Conservation (phyloP, 2,888 invertebrate species). For the Hirtodrosophila histrioides region DNA sequence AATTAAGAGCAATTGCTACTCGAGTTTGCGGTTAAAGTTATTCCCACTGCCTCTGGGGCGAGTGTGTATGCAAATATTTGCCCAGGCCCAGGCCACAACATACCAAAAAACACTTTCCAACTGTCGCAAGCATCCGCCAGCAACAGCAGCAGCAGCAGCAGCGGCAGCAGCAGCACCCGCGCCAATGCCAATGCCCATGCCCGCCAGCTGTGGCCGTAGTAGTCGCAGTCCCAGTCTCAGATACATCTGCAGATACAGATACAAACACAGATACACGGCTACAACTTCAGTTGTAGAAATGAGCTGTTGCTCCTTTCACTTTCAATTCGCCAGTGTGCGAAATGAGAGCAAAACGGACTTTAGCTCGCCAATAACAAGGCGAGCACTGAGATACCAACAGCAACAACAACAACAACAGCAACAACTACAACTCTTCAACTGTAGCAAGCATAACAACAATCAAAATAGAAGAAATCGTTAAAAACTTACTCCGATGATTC, state of each 20-base stretch:
- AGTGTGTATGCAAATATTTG: conserved; percentile 63
- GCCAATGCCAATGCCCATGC: conserved; percentile 59
- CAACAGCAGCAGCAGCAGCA: conserved; percentile 40
- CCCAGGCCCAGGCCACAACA: conserved; percentile 32
- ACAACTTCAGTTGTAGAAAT: conserved; percentile 61
- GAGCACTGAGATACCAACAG: conserved; percentile 12
- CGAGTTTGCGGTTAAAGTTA: conserved; percentile 53
- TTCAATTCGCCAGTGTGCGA: conserved; percentile 65
- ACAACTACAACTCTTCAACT: conserved; percentile 35
- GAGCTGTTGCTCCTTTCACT: conserved; percentile 76
- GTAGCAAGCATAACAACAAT: conserved; percentile 33
- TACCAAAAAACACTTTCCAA: conserved; percentile 67
- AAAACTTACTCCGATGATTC: conserved; percentile 53
- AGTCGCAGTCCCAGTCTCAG: conserved; percentile 23
- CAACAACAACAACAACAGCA: conserved; percentile 28
- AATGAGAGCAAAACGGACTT: conserved; percentile 78
- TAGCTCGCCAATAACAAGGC: conserved; percentile 54
- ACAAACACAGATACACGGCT: conserved; percentile 13
- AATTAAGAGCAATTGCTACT: conserved; percentile 79
- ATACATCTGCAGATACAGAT: conserved; percentile 18
- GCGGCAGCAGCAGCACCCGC: conserved; percentile 61
- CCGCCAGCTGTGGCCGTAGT: conserved; percentile 36
- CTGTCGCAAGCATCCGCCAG: conserved; percentile 71
- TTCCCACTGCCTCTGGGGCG: conserved; percentile 1
- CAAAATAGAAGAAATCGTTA: conserved; percentile 68